Base-by-base conservation (phyloP, 1,140 invertebrate genomes). In the Ceratina japonica region DNA sequence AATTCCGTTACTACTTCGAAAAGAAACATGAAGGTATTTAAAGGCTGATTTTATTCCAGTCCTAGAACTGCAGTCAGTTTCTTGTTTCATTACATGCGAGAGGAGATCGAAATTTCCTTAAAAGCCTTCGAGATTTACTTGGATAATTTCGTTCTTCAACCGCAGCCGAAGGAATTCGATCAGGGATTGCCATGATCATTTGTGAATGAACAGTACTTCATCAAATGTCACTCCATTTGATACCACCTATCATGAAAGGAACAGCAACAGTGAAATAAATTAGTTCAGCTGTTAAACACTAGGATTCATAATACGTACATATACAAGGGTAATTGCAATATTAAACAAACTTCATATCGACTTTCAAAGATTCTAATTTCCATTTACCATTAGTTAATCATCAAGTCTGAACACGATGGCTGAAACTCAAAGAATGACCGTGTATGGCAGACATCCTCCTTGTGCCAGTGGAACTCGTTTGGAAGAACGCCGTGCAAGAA, bases 401-500 rank as follows among this genome's bases (percentile, higher is more conserved):
- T 64, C 64, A 70, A 66, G 65, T 71, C 44, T 59, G 64, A 3
- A 37, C 27, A 79, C 27, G 79, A 91, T 91, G 90, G 93, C 94
- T 69, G 93, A 94, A 84, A 94, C 93, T 61, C 90, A 91, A 77
- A 92, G 94, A 88, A 90, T 92, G 75, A 92, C 94, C 24, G 89
- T 94, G 56, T 94, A 93, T 88, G 96, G 96, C 73, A 93, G 93
- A 83, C 94, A 94, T 89, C 96, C 96, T 68, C 94, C 96, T 3
- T 97, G 96, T 89, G 96, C 96, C 74, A 94, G 94, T 83, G 91
- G 90, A 66, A 93, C 93, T 79, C 94, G 96, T 81, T 92, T 97
- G 56, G 95, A 97, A 85, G 96, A 97, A 82, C 94, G 96, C 72
- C 91, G 94, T 86, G 93, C 93, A 0, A 95, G 95, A 88, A 94